Conservation (phyloP, 2,113 vertebrate species). For the Spheniscus mendiculus region DNA sequence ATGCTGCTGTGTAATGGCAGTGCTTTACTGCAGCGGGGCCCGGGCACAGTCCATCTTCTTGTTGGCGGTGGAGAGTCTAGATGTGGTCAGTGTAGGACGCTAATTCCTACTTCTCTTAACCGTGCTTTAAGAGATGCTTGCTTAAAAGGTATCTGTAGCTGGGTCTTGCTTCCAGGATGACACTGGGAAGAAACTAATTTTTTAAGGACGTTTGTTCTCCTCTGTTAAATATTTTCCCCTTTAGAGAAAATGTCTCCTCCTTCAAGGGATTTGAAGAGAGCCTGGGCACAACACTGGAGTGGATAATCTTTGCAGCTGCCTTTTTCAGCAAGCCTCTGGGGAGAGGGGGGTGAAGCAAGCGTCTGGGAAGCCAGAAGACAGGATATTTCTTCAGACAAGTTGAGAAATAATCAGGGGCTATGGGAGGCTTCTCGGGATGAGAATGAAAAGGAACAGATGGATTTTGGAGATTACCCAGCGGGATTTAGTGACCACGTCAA, state of each 20-base stretch:
- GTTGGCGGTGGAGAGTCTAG: background rate
- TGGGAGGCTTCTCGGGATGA: background rate
- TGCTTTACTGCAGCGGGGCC: background rate
- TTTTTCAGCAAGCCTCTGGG: constrained; percentile 40
- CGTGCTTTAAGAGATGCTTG: background rate
- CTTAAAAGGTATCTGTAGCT: background rate
- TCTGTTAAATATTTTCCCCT: background rate
- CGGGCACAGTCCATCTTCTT: background rate
- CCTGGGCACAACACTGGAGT: background rate
- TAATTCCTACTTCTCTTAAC: background rate
- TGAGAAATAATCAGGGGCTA: constrained; percentile 59
- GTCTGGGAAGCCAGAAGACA: constrained; percentile 23
- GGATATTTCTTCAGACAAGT: constrained; percentile 50
- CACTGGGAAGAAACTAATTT: background rate
- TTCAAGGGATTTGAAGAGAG: background rate
- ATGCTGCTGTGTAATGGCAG: background rate
- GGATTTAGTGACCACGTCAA: constrained; percentile 58
- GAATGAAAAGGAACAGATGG: constrained; percentile 65
- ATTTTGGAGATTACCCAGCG: constrained; percentile 51
- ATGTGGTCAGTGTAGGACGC: background rate
- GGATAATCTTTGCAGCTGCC: constrained; percentile 58
- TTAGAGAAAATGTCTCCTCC: background rate
- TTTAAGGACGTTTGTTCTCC: background rate
- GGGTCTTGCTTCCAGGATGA: background rate
- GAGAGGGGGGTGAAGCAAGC: background rate